Conservation (phyloP, 2,888 invertebrate species). For the Tolmerus cingulatus region DNA sequence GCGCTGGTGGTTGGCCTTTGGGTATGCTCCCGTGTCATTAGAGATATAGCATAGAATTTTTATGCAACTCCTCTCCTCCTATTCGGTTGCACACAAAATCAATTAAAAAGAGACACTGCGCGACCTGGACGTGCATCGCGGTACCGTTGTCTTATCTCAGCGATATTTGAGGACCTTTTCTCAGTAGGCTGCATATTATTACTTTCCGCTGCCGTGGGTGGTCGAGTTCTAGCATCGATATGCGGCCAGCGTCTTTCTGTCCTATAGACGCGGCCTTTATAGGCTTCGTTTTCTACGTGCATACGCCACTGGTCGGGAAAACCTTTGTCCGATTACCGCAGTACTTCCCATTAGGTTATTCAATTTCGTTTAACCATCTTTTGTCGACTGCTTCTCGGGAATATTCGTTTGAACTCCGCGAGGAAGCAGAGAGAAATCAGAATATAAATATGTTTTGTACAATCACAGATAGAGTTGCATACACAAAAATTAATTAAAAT, state of each 20-base stretch:
- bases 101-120: constrained; percentile 7
- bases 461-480: not conserved
- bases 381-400: not conserved
- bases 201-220: constrained; percentile 8
- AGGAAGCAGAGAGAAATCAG: not conserved
- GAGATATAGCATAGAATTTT: constrained; percentile 27
- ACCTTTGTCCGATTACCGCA: constrained; percentile 21
- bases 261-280: not conserved
- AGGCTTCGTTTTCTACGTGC: not conserved
- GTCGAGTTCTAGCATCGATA: constrained; percentile 32
- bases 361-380: not conserved
- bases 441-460: not conserved
- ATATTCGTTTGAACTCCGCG: not conserved
- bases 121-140: not conserved
- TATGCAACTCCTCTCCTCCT: constrained; percentile 25
- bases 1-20: not conserved
- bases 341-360: constrained; percentile 10
- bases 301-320: not conserved
- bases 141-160: constrained; percentile 8
- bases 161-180: constrained; percentile 37
- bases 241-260: not conserved
- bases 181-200: constrained; percentile 35
- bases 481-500: not conserved
- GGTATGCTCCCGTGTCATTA: constrained; percentile 20
- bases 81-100: constrained; percentile 19